phyloP scores from a whole-genome alignment of 1,140 invertebrate species.

The Ridgeia piscesae region DNA sequence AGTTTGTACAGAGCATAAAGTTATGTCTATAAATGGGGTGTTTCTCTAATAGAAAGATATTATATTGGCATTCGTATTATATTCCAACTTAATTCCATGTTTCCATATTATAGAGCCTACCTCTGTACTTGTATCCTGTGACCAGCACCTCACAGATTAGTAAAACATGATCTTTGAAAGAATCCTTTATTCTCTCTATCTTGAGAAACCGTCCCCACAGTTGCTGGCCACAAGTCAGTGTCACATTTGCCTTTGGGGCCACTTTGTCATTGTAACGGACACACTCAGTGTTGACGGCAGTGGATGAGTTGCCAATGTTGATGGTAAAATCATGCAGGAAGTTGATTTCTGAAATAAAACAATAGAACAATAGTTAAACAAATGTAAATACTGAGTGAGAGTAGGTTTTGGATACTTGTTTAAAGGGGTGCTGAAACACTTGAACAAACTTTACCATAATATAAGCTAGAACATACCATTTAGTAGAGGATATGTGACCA shows the following conservation, averaged over 20 bases:
- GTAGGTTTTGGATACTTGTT: too few species aligned
- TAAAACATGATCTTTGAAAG: background rate
- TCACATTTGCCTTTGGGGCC: background rate
- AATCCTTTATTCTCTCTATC: background rate
- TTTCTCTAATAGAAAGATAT: too few species aligned
- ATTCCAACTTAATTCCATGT: too few species aligned
- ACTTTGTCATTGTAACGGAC: background rate
- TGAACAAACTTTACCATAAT: too few species aligned
- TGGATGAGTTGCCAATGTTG: background rate
- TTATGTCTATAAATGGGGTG: too few species aligned
- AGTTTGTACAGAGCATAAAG: too few species aligned
- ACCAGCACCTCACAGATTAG: background rate
- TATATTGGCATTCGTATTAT: too few species aligned
- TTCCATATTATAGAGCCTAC: background rate
- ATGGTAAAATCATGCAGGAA: background rate
- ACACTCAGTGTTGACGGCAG: background rate
- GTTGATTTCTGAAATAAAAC: background rate
- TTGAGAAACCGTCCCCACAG: background rate
- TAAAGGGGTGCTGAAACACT: too few species aligned
- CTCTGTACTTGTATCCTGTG: background rate
- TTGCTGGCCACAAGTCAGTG: background rate
- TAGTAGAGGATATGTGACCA: too few species aligned
- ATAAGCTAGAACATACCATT: too few species aligned
- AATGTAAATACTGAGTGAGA: too few species aligned
- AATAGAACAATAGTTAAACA: background rate